phyloP scores from a whole-genome alignment of 2,797 vertebrate genomes.

The Notamacropus eugenii region DNA sequence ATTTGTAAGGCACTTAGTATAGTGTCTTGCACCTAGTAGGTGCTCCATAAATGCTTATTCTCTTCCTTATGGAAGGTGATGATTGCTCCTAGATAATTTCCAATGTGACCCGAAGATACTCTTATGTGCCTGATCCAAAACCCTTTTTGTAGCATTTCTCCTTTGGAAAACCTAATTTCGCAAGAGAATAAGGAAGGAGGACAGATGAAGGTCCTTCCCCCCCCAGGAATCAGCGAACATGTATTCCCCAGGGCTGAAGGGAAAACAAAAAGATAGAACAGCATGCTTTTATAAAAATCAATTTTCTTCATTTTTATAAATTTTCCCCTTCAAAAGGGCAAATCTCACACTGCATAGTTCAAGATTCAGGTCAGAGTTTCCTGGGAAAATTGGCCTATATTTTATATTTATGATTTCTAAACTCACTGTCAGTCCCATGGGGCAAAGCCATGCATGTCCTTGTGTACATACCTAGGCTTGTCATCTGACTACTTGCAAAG shows the following conservation, averaged over 20 bases:
- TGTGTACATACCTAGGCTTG: not conserved
- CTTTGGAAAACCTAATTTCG: not conserved
- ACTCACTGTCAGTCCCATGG: not conserved
- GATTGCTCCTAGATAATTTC: not conserved
- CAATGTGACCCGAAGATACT: not conserved
- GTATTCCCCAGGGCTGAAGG: not conserved
- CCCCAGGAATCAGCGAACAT: not conserved
- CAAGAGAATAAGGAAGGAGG: not conserved
- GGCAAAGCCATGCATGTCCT: not conserved
- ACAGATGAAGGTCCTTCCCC: not conserved
- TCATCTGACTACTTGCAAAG: not conserved
- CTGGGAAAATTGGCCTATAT: constrained; percentile 26
- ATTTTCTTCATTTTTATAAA: constrained; percentile 6
- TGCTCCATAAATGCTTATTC: not conserved
- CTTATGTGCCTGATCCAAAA: not conserved
- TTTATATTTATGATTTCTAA: not conserved
- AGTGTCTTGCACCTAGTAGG: not conserved
- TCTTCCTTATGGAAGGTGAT: not conserved
- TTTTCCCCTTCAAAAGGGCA: constrained; percentile 43
- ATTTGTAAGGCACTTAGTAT: not conserved
- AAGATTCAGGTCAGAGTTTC: constrained; percentile 65
- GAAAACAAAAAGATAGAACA: constrained; percentile 16
- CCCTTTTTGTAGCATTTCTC: not conserved
- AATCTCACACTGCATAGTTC: constrained; percentile 21
- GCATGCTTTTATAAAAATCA: constrained; percentile 22